These are phyloP conservation scores for Cebidichthys violaceus DNA, from an alignment of 2,113 vertebrate genomes.

Conservation along the genomic window DNA sequence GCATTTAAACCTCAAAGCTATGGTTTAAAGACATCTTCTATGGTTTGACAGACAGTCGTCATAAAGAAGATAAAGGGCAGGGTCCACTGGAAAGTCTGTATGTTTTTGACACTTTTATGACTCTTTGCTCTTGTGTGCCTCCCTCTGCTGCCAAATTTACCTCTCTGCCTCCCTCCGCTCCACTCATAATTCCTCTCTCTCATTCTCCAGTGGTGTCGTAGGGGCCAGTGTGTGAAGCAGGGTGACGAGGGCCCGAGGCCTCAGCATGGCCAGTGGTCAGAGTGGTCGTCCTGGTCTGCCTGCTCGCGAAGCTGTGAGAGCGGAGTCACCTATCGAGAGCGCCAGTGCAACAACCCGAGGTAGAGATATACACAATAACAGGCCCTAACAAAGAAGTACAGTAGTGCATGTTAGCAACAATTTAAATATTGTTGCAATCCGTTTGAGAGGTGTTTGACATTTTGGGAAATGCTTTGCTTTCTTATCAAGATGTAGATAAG, in stretches of 20 bases:
- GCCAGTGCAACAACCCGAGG: slow-evolving; percentile 89
- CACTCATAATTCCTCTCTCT: background rate
- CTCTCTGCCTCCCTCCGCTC: background rate
- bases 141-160: slow-evolving; percentile 2
- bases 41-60: slow-evolving; percentile 32
- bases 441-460: background rate
- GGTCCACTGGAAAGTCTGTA: slow-evolving; percentile 16
- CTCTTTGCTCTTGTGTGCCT: background rate
- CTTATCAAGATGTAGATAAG: background rate
- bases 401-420: background rate
- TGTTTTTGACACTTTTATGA: slow-evolving; percentile 30
- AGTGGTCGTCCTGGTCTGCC: slow-evolving; percentile 89
- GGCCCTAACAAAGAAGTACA: background rate
- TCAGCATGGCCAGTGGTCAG: slow-evolving; percentile 89
- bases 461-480: background rate
- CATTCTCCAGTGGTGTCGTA: slow-evolving; percentile 88
- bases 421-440: background rate
- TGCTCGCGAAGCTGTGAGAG: slow-evolving; percentile 91
- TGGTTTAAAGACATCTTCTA: background rate
- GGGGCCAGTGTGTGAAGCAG: slow-evolving; percentile 91
- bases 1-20: slow-evolving; percentile 42
- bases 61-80: slow-evolving; percentile 38
- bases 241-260: slow-evolving; percentile 88
- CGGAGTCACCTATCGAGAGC: slow-evolving; percentile 88
- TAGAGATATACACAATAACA: slow-evolving; percentile 52